phyloP scores from a whole-genome alignment of 2,888 invertebrate species.

The Oxytorus armatus region DNA sequence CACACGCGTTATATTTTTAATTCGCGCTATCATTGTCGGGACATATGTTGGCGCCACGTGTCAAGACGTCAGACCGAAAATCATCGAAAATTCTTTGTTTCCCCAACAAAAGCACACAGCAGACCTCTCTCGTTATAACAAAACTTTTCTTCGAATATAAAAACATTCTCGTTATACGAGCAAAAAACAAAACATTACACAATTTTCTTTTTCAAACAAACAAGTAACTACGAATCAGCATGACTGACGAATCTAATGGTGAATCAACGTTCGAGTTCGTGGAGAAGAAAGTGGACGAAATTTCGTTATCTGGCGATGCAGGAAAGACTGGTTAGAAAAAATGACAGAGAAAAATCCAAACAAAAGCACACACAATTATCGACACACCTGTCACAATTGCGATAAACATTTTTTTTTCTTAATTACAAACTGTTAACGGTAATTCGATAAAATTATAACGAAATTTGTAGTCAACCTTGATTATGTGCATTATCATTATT shows the following conservation, averaged over 20 bases:
- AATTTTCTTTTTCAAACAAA: not conserved
- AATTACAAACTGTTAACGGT: too few species aligned
- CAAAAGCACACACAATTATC: slow-evolving; percentile 24
- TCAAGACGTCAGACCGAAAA: not conserved
- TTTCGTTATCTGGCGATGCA: slow-evolving; percentile 74
- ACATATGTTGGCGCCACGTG: slow-evolving; percentile 38
- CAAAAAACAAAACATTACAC: not conserved
- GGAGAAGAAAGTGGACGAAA: slow-evolving; percentile 80
- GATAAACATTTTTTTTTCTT: too few species aligned
- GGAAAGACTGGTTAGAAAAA: slow-evolving; percentile 77
- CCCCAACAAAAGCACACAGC: slow-evolving; percentile 10
- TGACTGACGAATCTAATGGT: slow-evolving; percentile 83
- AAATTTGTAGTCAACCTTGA: too few species aligned
- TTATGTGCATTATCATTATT: too few species aligned
- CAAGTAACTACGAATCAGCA: slow-evolving; percentile 63
- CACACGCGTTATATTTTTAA: too few species aligned
- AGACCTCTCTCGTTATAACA: slow-evolving; percentile 12
- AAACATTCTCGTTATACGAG: not conserved
- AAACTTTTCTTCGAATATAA: slow-evolving; percentile 10
- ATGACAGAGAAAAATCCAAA: not conserved
- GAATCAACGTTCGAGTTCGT: slow-evolving; percentile 83
- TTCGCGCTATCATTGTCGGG: not conserved
- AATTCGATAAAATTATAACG: not conserved
- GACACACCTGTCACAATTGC: too few species aligned
- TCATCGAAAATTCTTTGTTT: slow-evolving; percentile 49